These are phyloP conservation scores for Azorinus chamasolen DNA, from an alignment of 2,888 invertebrate genomes.

Conservation along the genomic window DNA sequence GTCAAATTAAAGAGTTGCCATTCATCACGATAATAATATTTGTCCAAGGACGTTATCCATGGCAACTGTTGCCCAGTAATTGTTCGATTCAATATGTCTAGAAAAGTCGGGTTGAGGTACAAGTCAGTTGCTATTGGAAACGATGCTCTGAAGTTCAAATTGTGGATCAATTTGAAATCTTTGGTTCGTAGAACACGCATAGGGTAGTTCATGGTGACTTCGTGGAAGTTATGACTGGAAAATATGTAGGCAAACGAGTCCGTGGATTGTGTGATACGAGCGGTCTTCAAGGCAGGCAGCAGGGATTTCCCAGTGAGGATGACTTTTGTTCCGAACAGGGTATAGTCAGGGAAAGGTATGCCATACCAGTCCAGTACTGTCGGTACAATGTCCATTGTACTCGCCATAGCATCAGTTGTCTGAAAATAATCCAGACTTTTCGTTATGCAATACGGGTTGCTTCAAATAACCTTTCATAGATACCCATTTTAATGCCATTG, in stretches of 20 bases:
- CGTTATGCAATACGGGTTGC: no score
- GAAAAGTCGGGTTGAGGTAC: slow-evolving; percentile 94
- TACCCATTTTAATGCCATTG: no score
- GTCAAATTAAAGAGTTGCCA: slow-evolving; percentile 96
- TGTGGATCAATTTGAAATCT: slow-evolving; percentile 95
- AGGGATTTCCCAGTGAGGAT: slow-evolving; percentile 91
- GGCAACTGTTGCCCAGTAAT: slow-evolving; percentile 89
- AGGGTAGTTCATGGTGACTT: slow-evolving; percentile 97
- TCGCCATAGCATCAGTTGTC: slow-evolving; percentile 91
- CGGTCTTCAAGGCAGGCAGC: slow-evolving; percentile 87
- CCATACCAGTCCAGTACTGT: slow-evolving; percentile 94
- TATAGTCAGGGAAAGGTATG: slow-evolving; percentile 86
- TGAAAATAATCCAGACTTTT: no score
- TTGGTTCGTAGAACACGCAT: slow-evolving; percentile 93
- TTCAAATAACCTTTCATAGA: no score
- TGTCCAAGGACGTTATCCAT: slow-evolving; percentile 93
- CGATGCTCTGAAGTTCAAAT: slow-evolving; percentile 93
- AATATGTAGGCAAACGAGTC: no score
- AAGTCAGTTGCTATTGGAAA: slow-evolving; percentile 97
- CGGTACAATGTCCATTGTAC: slow-evolving; percentile 93
- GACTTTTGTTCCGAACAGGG: slow-evolving; percentile 72
- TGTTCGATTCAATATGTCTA: slow-evolving; percentile 91
- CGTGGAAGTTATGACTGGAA: slow-evolving; percentile 95
- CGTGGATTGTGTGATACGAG: slow-evolving; percentile 83
- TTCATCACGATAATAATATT: slow-evolving; percentile 94